Evolutionary conservation across 2,888 invertebrate species (phyloP), one percentile per base, ranked within the genome.

Genomic region (Drosophila mettleri): DNA sequence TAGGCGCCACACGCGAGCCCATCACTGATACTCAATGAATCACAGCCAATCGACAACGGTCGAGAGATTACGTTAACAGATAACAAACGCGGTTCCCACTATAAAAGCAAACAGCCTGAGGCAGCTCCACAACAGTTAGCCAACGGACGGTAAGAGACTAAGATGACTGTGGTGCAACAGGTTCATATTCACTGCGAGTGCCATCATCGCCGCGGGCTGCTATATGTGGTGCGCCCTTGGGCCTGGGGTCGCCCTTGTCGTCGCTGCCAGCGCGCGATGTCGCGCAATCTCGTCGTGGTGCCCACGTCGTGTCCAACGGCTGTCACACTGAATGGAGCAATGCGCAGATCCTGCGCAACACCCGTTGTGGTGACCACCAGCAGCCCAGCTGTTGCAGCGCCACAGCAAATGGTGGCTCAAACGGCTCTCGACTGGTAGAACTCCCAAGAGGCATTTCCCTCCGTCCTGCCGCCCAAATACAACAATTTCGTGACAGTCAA

Each of bases 231-330:
- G 2, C 45, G 64, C 1, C 79, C 79, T 3, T 78, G 69, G 84
- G 76, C 51, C 36, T 80, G 78, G 65, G 77, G 69, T n/a, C 74
- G 74, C 36, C 90, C 84, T 3, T 89, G 90, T 33, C 77, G 86
- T 0, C 72, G 72, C 34, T 88, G 90, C 24, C 59, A 63, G 5
- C 83, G 89, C 53, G 76, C 80, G 80, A 83, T 80, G 80, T 31
- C 41, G 16, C 60, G 69, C 20, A 75, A 71, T 34, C 55, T 87
- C 8, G 70, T 86, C 0, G 72, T 89, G 31, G 62, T 75, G 46
- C 74, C 81, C 16, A 61, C 78, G 0, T 45, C 77, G 3, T 60
- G 68, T n/a, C n/a, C 69, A 14, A 51, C 68, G 36, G 54, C 57
- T 3, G 33, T 45, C 1, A 20, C 69, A 9, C 36, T 64, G 6